Evolutionary conservation across 2,113 vertebrate genomes (phyloP), one percentile per base, ranked within the genome.

Genomic region (Nothocercus nigrocapillus): DNA sequence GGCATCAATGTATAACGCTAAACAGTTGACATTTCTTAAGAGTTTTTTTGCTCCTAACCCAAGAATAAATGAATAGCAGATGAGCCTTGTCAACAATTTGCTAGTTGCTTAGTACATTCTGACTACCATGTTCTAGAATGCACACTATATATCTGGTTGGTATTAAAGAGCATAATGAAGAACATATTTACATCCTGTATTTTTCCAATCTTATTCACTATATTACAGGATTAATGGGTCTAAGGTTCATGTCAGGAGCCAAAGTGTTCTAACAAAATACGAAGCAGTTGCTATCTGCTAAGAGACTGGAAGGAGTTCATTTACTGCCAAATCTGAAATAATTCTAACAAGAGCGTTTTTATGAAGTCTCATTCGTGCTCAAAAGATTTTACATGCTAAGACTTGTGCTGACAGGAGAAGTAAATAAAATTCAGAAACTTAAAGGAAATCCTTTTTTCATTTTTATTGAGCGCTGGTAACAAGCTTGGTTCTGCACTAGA

Each of bases 111-210:
- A 87, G 84, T 81, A 81, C 67, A 93, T 68, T 95, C 87, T 67
- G 61, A 90, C 94, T 87, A 94, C 94, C 85, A 92, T 90, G 94
- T 91, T 96, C 91, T 94, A 96, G 89, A 96, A 93, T 63, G 80
- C 90, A 92, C 85, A 93, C 58, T 91, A 73, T 78, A 83, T 91
- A 94, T 97, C 96, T 97, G 96, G 95, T 96, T 95, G 82, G 74
- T 94, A 97, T 97, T 97, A 97, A 93, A 95, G 87, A 69, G 68
- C 87, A 95, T 98, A 98, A 99, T 98, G 98, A 98, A 98, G 98
- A 98, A 98, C 98, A 99, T 97, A 97, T 96, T 94, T 97, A 94
- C 97, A 98, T 98, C 98, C 98, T 98, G 98, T 97, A 96, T 97
- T 98, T 97, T 96, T 96, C 96, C 96, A 97, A 87, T 95, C 91